Evolutionary conservation across 2,797 vertebrate genomes (phyloP).

Genomic region (Hippocampus kuda): DNA sequence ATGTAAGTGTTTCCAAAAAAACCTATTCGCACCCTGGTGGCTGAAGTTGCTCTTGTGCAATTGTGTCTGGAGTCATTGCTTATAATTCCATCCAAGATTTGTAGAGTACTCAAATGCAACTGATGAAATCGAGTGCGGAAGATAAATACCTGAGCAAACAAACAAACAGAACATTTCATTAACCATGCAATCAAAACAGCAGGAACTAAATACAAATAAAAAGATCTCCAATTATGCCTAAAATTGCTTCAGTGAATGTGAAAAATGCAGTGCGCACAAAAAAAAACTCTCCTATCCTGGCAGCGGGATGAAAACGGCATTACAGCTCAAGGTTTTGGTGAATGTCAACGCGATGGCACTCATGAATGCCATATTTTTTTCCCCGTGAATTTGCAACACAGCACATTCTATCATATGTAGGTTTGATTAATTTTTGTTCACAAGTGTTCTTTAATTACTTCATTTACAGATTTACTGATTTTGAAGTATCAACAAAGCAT

Average conservation of each 20-base stretch:
- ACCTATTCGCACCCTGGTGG: neutral
- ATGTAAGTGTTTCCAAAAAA: neutral
- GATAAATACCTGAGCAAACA: neutral
- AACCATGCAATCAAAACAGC: neutral
- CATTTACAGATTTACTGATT: neutral
- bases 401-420: neutral
- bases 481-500: neutral
- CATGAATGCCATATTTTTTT: neutral
- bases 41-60: neutral
- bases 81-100: neutral
- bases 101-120: neutral
- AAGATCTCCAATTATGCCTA: neutral
- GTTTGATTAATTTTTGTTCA: neutral
- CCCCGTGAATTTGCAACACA: neutral
- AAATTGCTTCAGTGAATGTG: neutral
- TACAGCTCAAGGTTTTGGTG: slow-evolving; percentile 1
- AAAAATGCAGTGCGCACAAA: neutral
- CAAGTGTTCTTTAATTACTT: neutral
- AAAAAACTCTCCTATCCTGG: neutral
- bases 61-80: neutral
- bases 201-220: neutral
- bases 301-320: neutral
- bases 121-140: neutral
- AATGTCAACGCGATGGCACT: neutral
- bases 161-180: neutral